These are phyloP conservation scores for Lissocephala sabroskyi DNA, from an alignment of 2,888 invertebrate species.

Conservation along the genomic window DNA sequence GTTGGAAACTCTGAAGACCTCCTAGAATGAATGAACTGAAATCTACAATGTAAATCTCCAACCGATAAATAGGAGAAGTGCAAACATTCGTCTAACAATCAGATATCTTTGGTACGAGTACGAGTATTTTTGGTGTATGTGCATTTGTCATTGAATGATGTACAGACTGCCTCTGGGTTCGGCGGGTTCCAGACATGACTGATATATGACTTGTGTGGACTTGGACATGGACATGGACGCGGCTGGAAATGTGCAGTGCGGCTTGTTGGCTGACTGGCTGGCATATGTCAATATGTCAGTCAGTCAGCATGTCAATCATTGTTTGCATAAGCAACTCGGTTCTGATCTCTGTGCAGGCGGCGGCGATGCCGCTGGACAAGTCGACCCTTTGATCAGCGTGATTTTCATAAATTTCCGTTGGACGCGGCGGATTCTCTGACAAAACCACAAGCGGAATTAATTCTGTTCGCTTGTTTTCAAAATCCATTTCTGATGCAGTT, in stretches of 20 bases:
- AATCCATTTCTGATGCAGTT: too few species aligned
- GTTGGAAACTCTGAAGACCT: too few species aligned
- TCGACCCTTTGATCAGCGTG: background rate
- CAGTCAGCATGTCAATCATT: slow-evolving; percentile 34
- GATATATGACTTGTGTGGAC: slow-evolving; percentile 63
- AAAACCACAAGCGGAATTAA: too few species aligned
- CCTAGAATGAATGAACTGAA: too few species aligned
- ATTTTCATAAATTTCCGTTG: background rate
- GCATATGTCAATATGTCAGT: slow-evolving; percentile 59
- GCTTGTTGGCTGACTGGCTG: slow-evolving; percentile 11
- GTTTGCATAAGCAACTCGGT: slow-evolving; percentile 45
- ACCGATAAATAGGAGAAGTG: too few species aligned
- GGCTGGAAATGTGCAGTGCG: slow-evolving; percentile 30
- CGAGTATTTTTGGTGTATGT: too few species aligned
- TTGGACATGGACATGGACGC: slow-evolving; percentile 62
- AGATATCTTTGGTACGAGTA: too few species aligned
- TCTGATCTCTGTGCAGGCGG: slow-evolving; percentile 15
- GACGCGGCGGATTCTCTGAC: background rate
- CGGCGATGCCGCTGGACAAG: background rate
- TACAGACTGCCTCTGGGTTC: slow-evolving; percentile 36
- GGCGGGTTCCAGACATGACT: slow-evolving; percentile 51
- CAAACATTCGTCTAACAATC: too few species aligned
- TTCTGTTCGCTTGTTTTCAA: slow-evolving; percentile 18
- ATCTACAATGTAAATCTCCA: too few species aligned
- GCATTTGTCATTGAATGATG: slow-evolving; percentile 35